Evolutionary conservation across 2,113 vertebrate genomes (phyloP).

Genomic region (Piaya cayana): DNA sequence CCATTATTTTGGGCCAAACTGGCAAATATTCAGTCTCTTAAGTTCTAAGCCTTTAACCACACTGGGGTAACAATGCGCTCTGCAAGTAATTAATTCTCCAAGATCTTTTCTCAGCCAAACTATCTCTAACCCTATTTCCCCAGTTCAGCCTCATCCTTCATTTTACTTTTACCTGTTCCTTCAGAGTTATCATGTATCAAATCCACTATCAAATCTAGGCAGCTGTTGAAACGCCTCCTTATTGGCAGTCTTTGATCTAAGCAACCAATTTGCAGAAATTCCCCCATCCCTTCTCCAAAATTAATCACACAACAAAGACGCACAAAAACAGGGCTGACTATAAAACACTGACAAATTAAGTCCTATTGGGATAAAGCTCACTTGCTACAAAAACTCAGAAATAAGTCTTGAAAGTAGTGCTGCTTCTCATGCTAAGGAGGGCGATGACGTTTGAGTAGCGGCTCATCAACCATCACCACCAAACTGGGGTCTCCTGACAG

Average conservation of each 20-base stretch:
- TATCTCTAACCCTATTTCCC: constrained; percentile 3
- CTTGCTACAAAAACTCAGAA: not conserved
- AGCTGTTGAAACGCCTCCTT: not conserved
- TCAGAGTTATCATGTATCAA: constrained; percentile 46
- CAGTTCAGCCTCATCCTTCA: not conserved
- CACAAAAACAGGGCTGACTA: not conserved
- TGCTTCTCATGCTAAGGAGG: not conserved
- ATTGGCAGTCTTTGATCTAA: not conserved
- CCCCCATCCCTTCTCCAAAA: not conserved
- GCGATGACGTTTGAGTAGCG: not conserved
- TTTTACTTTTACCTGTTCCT: constrained; percentile 17
- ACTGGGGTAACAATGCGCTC: not conserved
- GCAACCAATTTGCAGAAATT: not conserved
- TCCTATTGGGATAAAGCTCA: not conserved
- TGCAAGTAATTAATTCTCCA: constrained; percentile 6
- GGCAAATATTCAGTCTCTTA: not conserved
- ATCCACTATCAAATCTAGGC: not conserved
- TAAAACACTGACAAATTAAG: not conserved
- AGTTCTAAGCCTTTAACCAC: constrained; percentile 30
- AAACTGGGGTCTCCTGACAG: not conserved
- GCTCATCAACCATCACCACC: not conserved
- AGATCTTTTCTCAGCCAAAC: not conserved
- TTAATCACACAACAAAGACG: not conserved
- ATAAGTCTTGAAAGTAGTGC: not conserved
- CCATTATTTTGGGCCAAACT: constrained; percentile 43